A percentile compares a stretch with the other conserved stretches of the same genome.
phyloP scores from a whole-genome alignment of 2,888 invertebrate genomes.

The Tetanocera ferruginea region DNA sequence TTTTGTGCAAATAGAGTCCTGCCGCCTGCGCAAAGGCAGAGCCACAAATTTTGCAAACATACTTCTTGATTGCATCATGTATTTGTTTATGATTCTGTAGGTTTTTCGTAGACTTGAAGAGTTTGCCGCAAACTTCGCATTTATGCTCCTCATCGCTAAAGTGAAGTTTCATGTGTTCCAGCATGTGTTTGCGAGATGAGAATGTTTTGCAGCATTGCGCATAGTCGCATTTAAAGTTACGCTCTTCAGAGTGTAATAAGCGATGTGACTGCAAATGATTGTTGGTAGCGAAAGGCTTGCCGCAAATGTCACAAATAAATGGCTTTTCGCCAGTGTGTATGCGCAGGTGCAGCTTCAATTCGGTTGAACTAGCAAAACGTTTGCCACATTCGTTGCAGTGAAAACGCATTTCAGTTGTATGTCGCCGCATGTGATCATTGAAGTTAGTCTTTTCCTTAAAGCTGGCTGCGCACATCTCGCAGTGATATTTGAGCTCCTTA shows the following conservation, averaged over 20 bases:
- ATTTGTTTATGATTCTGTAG: slow-evolving; percentile 67
- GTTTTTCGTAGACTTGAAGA: slow-evolving; percentile 66
- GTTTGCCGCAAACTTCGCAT: slow-evolving; percentile 63
- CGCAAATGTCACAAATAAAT: slow-evolving; percentile 57
- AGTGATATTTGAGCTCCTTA: slow-evolving; percentile 60
- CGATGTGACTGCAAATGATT: slow-evolving; percentile 58
- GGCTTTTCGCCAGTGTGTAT: slow-evolving; percentile 48
- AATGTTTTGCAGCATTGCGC: slow-evolving; percentile 61
- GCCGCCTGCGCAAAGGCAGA: slow-evolving; percentile 68
- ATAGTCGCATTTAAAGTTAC: slow-evolving; percentile 60
- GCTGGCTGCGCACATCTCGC: slow-evolving; percentile 63
- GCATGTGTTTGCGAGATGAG: slow-evolving; percentile 56
- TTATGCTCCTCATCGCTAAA: slow-evolving; percentile 62
- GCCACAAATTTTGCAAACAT: slow-evolving; percentile 66
- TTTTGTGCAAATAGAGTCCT: slow-evolving; percentile 65
- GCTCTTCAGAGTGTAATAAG: slow-evolving; percentile 58
- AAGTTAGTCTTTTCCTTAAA: slow-evolving; percentile 64
- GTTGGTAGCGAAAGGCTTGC: slow-evolving; percentile 55
- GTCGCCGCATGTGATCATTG: slow-evolving; percentile 63
- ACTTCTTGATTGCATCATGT: slow-evolving; percentile 64
- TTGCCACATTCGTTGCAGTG: slow-evolving; percentile 29
- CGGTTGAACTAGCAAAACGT: slow-evolving; percentile 32
- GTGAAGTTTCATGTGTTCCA: slow-evolving; percentile 61
- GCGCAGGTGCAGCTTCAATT: slow-evolving; percentile 36
- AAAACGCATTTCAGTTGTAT: slow-evolving; percentile 59